Base-by-base conservation (phyloP, 1,140 invertebrate species). In the Scylla paramamosain region DNA sequence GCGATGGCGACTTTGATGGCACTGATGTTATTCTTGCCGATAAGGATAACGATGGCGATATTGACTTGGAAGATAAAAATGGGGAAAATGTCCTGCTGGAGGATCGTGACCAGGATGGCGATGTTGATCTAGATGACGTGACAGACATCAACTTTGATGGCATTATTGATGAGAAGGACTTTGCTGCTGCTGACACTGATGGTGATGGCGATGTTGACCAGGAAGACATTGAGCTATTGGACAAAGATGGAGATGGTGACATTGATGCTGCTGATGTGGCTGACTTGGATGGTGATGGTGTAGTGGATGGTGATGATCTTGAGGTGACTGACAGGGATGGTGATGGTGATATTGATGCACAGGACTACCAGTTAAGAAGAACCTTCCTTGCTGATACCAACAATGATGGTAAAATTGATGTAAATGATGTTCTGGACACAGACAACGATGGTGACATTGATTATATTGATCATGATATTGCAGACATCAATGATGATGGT, bases 211-310 rank as follows among this genome's bases (percentile, higher is more conserved):
- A 94, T 86, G 91, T 96, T 25, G 96, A 96, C 90, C 77, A 45
- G 59, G 94, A 95, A 28, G 96, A 96, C 77, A 45, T 96, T 4
- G 90, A 52, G 29, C 84, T 88, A 87, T 93, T 48, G 16, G 96
- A 96, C 86, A 95, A 93, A 31, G 96, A 96, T 83, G 96, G 96
- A 32, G 96, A 96, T 89, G 96, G 96, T 0, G 96, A 96, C 77
- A 94, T 96, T 32, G 96, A 96, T 89, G 94, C 87, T 25, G 92
- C 94, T 46, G 96, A 96, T 32, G 46, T 96, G 28, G 46, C 67
- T 39, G 96, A 96, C 77, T 67, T 95, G 28, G 95, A 96, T 83
- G 94, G 94, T 39, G 96, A 96, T 86, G 96, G 96, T 8, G 59
- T 89, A n/a, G 84, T 96, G 20, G 96, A 96, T 87, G 93, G 91